Evolutionary conservation across 1,140 invertebrate species (phyloP), one percentile per base, ranked within the genome.

Genomic region (Cherax quadricarinatus): DNA sequence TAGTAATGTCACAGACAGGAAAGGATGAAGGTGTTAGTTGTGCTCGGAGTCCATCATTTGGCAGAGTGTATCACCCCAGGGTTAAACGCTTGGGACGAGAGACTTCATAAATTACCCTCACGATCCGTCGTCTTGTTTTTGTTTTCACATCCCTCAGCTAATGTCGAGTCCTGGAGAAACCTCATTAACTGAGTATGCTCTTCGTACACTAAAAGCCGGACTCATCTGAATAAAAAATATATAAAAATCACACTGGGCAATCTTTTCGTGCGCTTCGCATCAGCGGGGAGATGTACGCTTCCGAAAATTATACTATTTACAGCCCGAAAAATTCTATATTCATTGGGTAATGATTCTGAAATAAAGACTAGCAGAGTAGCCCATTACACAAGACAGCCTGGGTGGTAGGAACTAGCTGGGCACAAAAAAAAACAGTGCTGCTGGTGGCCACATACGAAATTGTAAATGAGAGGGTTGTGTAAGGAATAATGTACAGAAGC

Each of bases 391-490:
- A 57, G 53, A 14, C 53, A 14, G 53, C 9, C 53, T 3, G 53
- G 53, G 53, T 14, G 53, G 53, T 57, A 57, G 53, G 14, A 10
- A 14, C 53, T 14, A 57, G 53, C 53, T 14, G 14, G 53, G 9
- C 53, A 57, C 53, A 57, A 57, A 57, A 57, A 57, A 57, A 57
- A 9, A 57, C 53, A 57, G 53, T 30, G 70, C n/a, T 75, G 70
- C 14, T 24, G 70, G 70, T 75, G 70, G 24, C 70, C 21, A 75
- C 70, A 75, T 75, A 75, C 70, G 70, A 75, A 75, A 75, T 75
- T 75, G 70, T n/a, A 30, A 75, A 75, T 75, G 70, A 75, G 70
- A n/a, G 70, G 70, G 70, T 75, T 30, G 70, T 5, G 70, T 6
- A 30, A 21, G n/a, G 9, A n/a, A 75, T 75, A 75, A 75, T 75